phyloP scores from a whole-genome alignment of 2,113 vertebrate genomes.

The Rhea americana region DNA sequence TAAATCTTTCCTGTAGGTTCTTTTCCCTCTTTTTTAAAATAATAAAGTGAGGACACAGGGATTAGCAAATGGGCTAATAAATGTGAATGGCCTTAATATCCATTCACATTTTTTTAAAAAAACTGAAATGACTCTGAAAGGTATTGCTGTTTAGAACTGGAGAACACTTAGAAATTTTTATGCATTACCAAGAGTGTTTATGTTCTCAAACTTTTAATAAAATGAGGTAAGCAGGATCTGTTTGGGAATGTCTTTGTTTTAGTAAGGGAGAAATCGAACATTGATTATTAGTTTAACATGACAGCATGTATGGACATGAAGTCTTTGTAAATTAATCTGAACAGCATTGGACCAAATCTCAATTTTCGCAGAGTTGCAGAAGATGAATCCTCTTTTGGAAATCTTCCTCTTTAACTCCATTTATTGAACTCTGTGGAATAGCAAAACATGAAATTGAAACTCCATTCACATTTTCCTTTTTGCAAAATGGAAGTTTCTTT shows the following conservation, averaged over 20 bases:
- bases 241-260: background rate
- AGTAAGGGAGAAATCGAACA: background rate
- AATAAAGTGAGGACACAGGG: background rate
- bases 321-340: background rate
- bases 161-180: rapidly evolving
- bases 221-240: background rate
- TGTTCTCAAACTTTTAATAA: background rate
- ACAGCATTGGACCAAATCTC: background rate
- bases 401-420: background rate
- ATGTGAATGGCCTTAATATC: background rate
- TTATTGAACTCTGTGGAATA: background rate
- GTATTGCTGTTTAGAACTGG: background rate
- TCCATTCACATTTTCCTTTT: background rate
- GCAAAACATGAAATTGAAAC: background rate
- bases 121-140: background rate
- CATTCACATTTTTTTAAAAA: background rate
- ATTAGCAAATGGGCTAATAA: background rate
- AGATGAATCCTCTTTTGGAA: background rate
- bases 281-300: background rate
- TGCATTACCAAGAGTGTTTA: rapidly evolving
- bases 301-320: background rate
- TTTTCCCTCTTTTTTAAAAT: background rate
- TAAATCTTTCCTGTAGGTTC: background rate
- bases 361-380: background rate
- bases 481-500: background rate